Conservation (phyloP, 2,888 invertebrate genomes). For the Spisula subtruncata region DNA sequence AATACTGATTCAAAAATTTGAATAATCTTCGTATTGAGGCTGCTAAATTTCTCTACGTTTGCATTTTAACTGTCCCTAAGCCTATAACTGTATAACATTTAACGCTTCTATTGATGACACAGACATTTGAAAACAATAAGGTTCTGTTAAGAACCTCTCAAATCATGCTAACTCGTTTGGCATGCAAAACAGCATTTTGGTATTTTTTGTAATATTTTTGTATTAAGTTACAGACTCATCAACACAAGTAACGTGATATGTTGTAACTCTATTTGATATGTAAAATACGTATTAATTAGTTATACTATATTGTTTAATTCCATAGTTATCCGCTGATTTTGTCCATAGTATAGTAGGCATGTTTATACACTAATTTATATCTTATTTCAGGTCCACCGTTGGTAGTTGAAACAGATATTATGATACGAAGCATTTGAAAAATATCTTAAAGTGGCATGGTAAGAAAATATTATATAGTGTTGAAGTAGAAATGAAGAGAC, state of each 20-base stretch:
- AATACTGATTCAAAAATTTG: constrained; percentile 24
- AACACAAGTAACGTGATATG: background rate
- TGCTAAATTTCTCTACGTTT: background rate
- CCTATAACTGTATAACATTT: background rate
- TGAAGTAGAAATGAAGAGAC: too few relatives aligned
- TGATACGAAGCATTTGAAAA: constrained; percentile 91
- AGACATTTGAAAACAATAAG: background rate
- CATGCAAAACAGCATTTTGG: background rate
- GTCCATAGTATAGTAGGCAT: background rate
- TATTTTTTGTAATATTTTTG: background rate
- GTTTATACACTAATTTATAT: background rate
- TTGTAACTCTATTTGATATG: background rate
- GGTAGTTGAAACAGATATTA: constrained; percentile 79
- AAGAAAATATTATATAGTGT: constrained; percentile 71
- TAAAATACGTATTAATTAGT: too few relatives aligned
- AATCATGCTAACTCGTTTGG: background rate
- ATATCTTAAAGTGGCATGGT: constrained; percentile 96
- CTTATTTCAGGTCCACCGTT: constrained; percentile 75
- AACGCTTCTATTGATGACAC: background rate
- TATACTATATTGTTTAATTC: background rate
- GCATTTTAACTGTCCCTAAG: background rate
- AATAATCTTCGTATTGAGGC: constrained; percentile 21
- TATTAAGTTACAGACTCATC: background rate
- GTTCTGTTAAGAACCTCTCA: background rate
- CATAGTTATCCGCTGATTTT: background rate